Evolutionary conservation across 2,888 invertebrate genomes (phyloP).

Genomic region (Nymphalis urticae): DNA sequence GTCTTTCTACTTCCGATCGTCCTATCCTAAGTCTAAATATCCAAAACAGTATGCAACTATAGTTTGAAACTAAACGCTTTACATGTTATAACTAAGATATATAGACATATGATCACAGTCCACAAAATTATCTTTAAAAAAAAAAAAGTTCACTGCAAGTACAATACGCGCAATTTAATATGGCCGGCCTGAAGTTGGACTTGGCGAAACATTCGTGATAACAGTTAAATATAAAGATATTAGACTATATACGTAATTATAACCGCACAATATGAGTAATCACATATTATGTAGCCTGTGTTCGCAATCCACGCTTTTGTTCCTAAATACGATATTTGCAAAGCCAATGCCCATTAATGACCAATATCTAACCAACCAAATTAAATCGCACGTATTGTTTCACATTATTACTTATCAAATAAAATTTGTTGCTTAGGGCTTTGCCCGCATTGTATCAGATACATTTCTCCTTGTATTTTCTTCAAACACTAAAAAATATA

Average conservation of each 20-base stretch:
- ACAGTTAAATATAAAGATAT: too few species aligned
- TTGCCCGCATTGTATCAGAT: too few species aligned
- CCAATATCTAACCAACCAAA: too few species aligned
- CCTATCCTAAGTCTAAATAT: conserved; percentile 35
- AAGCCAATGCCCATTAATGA: too few species aligned
- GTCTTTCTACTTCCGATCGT: conserved; percentile 39
- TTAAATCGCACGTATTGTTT: not conserved
- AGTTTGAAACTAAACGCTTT: conserved; percentile 40
- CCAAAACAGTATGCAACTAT: conserved; percentile 33
- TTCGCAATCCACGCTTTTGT: too few species aligned
- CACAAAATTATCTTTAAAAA: conserved; percentile 21
- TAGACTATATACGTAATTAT: too few species aligned
- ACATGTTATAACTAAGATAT: conserved; percentile 39
- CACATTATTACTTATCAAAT: too few species aligned
- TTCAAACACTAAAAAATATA: not conserved
- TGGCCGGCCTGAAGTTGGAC: not conserved
- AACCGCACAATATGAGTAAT: too few species aligned
- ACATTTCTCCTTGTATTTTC: not conserved
- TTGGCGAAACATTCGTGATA: not conserved
- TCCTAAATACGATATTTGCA: too few species aligned
- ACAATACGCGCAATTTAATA: too few species aligned
- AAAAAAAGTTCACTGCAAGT: conserved; percentile 16
- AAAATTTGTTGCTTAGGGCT: too few species aligned
- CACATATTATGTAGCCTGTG: too few species aligned
- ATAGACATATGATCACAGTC: conserved; percentile 33